Evolutionary conservation across 2,797 vertebrate genomes (phyloP).

Genomic region (Dermochelys coriacea): DNA sequence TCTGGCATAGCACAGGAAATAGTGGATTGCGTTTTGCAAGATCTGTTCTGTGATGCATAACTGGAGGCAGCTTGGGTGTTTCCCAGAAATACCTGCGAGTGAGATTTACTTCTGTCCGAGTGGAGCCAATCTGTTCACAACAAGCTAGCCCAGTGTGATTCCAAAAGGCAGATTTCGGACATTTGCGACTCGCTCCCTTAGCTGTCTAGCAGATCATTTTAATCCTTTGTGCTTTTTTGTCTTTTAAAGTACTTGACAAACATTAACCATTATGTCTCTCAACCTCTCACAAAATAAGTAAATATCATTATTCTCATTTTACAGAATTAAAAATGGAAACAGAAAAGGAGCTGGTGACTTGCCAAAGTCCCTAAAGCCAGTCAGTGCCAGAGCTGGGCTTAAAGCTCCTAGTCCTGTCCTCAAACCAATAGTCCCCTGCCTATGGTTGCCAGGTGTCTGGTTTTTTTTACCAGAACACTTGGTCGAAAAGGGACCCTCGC

Average conservation of each 20-base stretch:
- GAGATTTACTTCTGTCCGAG: not conserved
- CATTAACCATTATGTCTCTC: not conserved
- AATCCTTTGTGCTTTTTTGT: not conserved
- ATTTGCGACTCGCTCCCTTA: not conserved
- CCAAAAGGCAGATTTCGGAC: not conserved
- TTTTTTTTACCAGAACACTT: too few relatives aligned
- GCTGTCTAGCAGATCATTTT: not conserved
- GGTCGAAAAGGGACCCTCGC: too few relatives aligned
- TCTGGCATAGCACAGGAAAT: not conserved
- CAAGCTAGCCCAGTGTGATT: not conserved
- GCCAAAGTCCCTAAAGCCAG: not conserved
- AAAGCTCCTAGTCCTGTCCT: not conserved
- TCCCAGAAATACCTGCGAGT: not conserved
- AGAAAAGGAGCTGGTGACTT: not conserved
- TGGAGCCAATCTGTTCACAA: not conserved
- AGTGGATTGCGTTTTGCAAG: not conserved
- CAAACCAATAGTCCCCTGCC: fast-evolving
- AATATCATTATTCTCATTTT: not conserved
- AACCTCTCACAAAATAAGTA: not conserved
- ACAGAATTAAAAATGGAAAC: not conserved
- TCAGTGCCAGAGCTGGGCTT: not conserved
- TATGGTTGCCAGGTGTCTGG: too few relatives aligned
- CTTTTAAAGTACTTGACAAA: not conserved
- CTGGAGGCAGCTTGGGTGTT: not conserved
- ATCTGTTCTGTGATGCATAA: not conserved